Base-by-base conservation (phyloP, 1,140 invertebrate genomes). In the Lasioglossum baleicum region DNA sequence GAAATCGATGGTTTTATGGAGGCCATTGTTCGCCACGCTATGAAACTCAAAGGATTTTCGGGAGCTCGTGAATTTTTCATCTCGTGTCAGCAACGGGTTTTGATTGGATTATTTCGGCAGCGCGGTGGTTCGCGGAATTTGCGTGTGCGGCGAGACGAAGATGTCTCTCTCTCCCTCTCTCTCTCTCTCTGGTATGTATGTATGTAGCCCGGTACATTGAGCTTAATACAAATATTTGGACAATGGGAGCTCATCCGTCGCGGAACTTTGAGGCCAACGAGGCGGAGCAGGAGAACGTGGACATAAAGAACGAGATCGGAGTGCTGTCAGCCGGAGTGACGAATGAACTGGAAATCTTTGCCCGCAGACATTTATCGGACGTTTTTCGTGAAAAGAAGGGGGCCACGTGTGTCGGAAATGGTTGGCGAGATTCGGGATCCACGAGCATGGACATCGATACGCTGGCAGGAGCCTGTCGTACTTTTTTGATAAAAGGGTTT, bases 321-420 rank as follows among this genome's bases (percentile, higher is more conserved):
- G 48, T 65, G 65, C 53, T 71, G 65, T 85, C 42, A 61, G 78
- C 13, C 51, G 56, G 83, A 69, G 53, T 84, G 84, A 85, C 84
- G 80, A 76, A 85, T 82, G 84, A 85, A 85, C 81, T 66, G 70
- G 74, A 78, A 74, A 85, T 82, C 71, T 75, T 82, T 81, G 84
- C 65, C 71, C 68, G 71, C 70, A 53, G 70, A 81, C 74, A 71
- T 85, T 85, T 85, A 85, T 85, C 84, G 74, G 80, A 84, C 80
- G 40, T 78, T 82, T 78, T 82, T 75, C 71, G 56, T 78, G 64
- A 83, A 85, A 81, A 64, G 58, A 84, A 65, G 53, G 80, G 58
- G 67, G 63, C 70, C 75, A 69, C 75, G 63, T 61, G 53, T 70
- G 67, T 73, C 67, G 61, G 69, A n/a, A 81, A 83, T 66, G 68